Conservation (phyloP, 2,797 vertebrate genomes). For the Esox lucius region DNA sequence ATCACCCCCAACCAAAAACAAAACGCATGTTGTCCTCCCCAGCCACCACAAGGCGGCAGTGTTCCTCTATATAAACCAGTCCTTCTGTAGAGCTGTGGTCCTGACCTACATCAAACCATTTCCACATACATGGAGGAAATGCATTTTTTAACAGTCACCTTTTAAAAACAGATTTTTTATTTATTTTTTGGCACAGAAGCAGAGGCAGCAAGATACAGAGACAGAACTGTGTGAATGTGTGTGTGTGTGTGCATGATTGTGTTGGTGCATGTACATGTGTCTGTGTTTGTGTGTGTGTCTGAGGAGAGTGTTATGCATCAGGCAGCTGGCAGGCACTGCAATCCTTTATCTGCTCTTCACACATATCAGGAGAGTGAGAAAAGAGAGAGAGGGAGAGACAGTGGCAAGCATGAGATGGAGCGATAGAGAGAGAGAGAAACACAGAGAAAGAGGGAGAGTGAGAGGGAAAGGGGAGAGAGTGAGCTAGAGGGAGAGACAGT, state of each 20-base stretch:
- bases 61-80: conserved; percentile 30
- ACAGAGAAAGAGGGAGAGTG: too few relatives aligned
- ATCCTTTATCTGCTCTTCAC: conserved; percentile 38
- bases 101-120: conserved; percentile 71
- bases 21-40: neutral
- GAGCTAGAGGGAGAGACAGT: neutral
- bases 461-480: too few relatives aligned
- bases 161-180: conserved; percentile 44
- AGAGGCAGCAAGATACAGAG: conserved; percentile 12
- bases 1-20: too few relatives aligned
- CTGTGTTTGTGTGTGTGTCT: neutral
- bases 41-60: conserved; percentile 68
- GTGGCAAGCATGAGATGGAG: too few relatives aligned
- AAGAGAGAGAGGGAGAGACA: conserved; percentile 12
- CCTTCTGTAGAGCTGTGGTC: conserved; percentile 55
- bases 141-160: conserved; percentile 45
- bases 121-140: conserved; percentile 48
- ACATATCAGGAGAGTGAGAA: conserved; percentile 55
- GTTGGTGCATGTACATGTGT: neutral
- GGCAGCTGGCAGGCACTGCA: conserved; percentile 19
- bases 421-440: neutral
- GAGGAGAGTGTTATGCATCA: conserved; percentile 19
- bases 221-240: neutral
- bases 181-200: conserved; percentile 36
- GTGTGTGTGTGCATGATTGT: too few relatives aligned